Base-by-base conservation (phyloP, 1,140 invertebrate species). In the Aricia agestis region DNA sequence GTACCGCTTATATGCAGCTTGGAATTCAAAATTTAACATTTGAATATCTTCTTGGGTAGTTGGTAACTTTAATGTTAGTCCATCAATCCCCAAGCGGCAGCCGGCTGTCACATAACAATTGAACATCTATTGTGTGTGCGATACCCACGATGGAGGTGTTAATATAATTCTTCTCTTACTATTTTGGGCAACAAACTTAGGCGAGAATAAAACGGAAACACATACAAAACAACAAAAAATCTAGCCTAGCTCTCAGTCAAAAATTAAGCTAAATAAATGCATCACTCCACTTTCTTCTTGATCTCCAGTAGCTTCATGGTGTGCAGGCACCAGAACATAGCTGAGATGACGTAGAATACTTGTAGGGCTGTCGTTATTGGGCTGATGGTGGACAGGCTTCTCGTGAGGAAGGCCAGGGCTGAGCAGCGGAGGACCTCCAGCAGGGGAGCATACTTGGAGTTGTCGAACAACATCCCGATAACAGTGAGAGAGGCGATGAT, bases 391-490 rank as follows among this genome's bases (percentile, higher is more conserved):
- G 82, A 74, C 6, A 90, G 71, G 15, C 77, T 83, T 71, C 89
- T 82, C 1, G 84, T 83, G 3, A 91, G 69, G 81, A 91, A 91
- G 13, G 92, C 85, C 5, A 94, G 81, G 0, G 89, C 78, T 7
- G 92, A 83, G 74, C 94, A 95, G 0, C 94, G 89, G 0, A 92
- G 42, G 0, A 94, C 83, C 82, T 95, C 95, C 10, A 94, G 76
- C 2, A 93, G 66, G 0, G 90, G 83, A 2, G 92, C 92, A 66
- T 93, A 88, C 13, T 91, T 85, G 15, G 90, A 90, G 67, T 93
- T 92, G 65, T 96, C 95, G 74, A 96, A 95, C 11, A 96, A 76
- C 90, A 96, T 92, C 18, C 96, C 95, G 58, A 96, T 95, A 3
- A 94, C 91, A 2, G 93, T 95, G 9, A 96, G 78, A 0, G 94